A percentile compares a stretch with the other conserved stretches of the same genome.
These are phyloP conservation scores for Anodontia alba DNA, from an alignment of 2,888 invertebrate species.

Conservation along the genomic window DNA sequence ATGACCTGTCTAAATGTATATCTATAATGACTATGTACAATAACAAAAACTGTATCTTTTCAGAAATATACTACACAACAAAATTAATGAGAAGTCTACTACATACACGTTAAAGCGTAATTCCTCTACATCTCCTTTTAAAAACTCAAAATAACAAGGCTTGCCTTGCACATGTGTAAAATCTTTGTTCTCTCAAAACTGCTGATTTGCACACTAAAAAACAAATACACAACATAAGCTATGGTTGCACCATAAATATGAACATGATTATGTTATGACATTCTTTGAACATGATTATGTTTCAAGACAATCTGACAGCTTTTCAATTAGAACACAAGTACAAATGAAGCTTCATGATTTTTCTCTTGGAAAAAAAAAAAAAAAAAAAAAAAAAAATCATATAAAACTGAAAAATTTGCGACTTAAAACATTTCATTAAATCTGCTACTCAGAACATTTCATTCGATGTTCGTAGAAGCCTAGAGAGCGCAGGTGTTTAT, in stretches of 20 bases:
- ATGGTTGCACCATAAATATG: conserved; percentile 20
- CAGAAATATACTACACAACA: conserved; percentile 15
- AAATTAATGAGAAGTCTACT: neutral
- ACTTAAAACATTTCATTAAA: too few species aligned
- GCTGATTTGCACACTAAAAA: conserved; percentile 14
- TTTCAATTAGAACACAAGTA: neutral
- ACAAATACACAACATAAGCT: conserved; percentile 11
- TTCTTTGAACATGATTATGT: conserved; percentile 6
- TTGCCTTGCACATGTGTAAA: conserved; percentile 9
- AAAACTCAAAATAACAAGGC: conserved; percentile 16
- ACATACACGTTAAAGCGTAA: conserved; percentile 7
- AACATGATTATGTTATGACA: conserved; percentile 7
- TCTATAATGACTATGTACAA: conserved; percentile 20
- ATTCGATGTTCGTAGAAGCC: neutral
- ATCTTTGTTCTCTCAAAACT: conserved; percentile 13
- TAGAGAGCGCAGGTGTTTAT: conserved; percentile 13
- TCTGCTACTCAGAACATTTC: neutral
- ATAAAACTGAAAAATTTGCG: too few species aligned
- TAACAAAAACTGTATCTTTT: conserved; percentile 14
- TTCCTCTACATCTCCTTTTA: neutral
- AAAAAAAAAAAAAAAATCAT: neutral
- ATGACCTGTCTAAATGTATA: conserved; percentile 25
- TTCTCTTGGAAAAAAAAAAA: neutral
- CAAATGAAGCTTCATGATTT: neutral
- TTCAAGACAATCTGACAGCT: neutral